Percentiles rank a stretch among this genome's conserved stretches.
phyloP scores from a whole-genome alignment of 30 jellyfish, hydroid and myxozoan species.

The Turritopsis rubra region DNA sequence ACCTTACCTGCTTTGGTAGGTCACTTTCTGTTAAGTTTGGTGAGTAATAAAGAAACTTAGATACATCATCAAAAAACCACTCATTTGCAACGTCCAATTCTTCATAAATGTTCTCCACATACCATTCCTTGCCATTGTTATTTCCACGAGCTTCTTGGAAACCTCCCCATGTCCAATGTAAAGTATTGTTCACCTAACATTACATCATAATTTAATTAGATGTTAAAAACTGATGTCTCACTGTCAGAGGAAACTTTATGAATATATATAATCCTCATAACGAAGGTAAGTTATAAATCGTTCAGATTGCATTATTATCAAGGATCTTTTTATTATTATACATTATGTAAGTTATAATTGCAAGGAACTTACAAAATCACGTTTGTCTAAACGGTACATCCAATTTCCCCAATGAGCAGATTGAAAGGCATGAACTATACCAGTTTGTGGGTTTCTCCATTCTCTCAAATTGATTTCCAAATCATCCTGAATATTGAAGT shows the following conservation, averaged over 20 bases:
- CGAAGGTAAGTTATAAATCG: neutral
- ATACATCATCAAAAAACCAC: slow-evolving; percentile 77
- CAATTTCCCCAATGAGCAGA: slow-evolving; percentile 96
- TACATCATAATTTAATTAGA: neutral
- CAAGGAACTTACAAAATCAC: slow-evolving; percentile 54
- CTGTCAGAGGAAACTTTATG: neutral
- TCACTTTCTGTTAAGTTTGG: slow-evolving; percentile 52
- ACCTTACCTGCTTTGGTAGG: slow-evolving; percentile 75
- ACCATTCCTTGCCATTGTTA: slow-evolving; percentile 85
- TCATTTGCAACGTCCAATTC: slow-evolving; percentile 92
- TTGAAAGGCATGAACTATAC: slow-evolving; percentile 95
- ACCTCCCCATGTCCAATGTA: slow-evolving; percentile 97
- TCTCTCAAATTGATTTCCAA: slow-evolving; percentile 64
- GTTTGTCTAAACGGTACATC: slow-evolving; percentile 69
- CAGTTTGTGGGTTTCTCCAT: slow-evolving; percentile 86
- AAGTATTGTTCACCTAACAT: slow-evolving; percentile 14
- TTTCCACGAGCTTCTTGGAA: slow-evolving; percentile 96
- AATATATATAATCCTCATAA: neutral
- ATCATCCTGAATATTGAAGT: slow-evolving; percentile 52
- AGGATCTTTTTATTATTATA: neutral
- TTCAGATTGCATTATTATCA: neutral
- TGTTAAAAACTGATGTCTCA: neutral
- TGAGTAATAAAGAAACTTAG: slow-evolving; percentile 55
- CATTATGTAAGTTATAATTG: neutral
- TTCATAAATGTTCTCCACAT: slow-evolving; percentile 91